phyloP scores from a whole-genome alignment of 2,113 vertebrate genomes.

The Canis aureus region DNA sequence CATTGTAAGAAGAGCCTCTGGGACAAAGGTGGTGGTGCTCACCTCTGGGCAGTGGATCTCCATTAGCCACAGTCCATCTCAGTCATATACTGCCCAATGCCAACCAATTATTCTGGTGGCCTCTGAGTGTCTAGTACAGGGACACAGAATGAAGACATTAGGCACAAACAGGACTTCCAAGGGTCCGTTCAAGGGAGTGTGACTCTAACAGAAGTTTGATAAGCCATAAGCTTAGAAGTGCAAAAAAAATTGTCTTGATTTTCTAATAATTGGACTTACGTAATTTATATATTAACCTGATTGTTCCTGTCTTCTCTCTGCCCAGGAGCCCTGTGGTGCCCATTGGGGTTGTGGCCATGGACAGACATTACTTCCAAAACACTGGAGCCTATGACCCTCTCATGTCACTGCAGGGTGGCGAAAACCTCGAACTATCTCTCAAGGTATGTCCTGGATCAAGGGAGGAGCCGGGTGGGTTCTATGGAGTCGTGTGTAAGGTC shows the following conservation, averaged over 20 bases:
- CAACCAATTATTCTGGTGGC: too few species aligned
- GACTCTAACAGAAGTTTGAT: background rate
- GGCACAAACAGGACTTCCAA: background rate
- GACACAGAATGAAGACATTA: background rate
- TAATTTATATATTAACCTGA: background rate
- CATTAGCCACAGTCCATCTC: background rate
- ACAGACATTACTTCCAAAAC: conserved; percentile 94
- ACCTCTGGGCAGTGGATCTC: too few species aligned
- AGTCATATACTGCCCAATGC: too few species aligned
- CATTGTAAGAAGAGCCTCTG: background rate
- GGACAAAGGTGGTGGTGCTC: background rate
- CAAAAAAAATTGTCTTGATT: background rate
- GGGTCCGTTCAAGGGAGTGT: fast-evolving
- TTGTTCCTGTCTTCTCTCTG: background rate
- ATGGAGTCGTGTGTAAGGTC: fast-evolving
- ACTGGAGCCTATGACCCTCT: conserved; percentile 93
- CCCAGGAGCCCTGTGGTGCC: conserved; percentile 91
- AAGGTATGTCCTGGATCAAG: conserved; percentile 86
- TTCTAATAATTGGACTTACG: background rate
- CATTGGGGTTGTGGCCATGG: conserved; percentile 90
- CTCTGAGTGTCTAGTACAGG: background rate
- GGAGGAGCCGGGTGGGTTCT: background rate
- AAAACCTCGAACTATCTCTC: conserved; percentile 94
- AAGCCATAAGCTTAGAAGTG: background rate
- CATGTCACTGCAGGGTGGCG: conserved; percentile 89